Percentiles rank a stretch among this genome's conserved stretches.
phyloP scores from a whole-genome alignment of 2,888 invertebrate species.

The Colostygia pectinataria region DNA sequence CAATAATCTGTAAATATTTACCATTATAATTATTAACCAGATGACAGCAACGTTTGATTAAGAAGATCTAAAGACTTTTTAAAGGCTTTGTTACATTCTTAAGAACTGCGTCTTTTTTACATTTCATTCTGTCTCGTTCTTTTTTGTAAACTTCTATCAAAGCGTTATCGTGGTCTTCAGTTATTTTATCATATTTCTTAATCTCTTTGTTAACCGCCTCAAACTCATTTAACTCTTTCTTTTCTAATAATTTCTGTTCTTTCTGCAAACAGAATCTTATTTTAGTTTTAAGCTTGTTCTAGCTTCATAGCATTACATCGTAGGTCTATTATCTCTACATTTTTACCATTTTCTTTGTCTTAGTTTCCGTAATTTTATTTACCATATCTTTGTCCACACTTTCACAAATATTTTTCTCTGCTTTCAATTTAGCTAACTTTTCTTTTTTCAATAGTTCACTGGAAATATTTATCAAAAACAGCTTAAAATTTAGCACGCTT shows the following conservation, averaged over 20 bases:
- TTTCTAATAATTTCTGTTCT: conserved; percentile 33
- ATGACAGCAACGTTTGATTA: neutral
- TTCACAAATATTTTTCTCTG: conserved; percentile 35
- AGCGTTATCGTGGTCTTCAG: conserved; percentile 37
- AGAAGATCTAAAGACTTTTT: neutral
- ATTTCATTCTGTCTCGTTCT: conserved; percentile 42
- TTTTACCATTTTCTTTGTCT: conserved; percentile 38
- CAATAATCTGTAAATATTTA: conserved; percentile 39
- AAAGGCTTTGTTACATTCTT: conserved; percentile 37
- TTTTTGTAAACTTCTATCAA: conserved; percentile 40
- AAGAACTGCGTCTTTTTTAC: conserved; percentile 40
- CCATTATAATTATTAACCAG: neutral
- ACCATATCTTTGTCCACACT: conserved; percentile 38
- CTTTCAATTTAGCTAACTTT: conserved; percentile 31
- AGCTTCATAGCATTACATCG: too few relatives aligned
- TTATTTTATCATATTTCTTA: conserved; percentile 12
- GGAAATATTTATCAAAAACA: conserved; percentile 4
- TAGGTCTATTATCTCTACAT: too few relatives aligned
- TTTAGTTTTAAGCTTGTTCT: neutral
- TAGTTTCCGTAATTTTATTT: conserved; percentile 38
- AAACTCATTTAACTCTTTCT: conserved; percentile 39
- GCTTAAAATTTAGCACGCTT: too few relatives aligned
- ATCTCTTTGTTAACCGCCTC: conserved; percentile 36
- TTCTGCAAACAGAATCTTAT: conserved; percentile 29
- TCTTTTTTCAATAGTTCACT: conserved; percentile 38